Evolutionary conservation across 2,888 invertebrate species (phyloP).

Genomic region (Choreutis nemorana): DNA sequence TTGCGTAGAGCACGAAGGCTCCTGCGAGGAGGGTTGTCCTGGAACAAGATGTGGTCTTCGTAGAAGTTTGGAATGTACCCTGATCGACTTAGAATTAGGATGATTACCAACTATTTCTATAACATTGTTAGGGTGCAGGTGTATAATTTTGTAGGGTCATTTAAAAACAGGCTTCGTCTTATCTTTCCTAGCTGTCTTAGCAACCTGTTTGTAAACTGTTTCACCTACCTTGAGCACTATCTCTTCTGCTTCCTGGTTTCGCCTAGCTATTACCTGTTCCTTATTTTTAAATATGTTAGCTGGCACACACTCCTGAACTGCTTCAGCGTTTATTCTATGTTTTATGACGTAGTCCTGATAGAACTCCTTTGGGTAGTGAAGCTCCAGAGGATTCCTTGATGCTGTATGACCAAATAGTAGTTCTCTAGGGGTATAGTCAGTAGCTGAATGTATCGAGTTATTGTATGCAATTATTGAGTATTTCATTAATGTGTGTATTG

Average conservation of each 20-base stretch:
- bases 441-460: not conserved
- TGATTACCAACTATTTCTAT: slow-evolving; percentile 15
- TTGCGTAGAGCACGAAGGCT: slow-evolving; percentile 11
- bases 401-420: slow-evolving; percentile 3
- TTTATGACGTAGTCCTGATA: slow-evolving; percentile 6
- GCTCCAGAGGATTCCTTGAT: slow-evolving; percentile 3
- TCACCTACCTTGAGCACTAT: slow-evolving; percentile 9
- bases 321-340: slow-evolving; percentile 1
- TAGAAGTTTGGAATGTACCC: slow-evolving; percentile 10
- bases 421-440: too few species aligned
- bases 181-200: slow-evolving; percentile 7
- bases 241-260: slow-evolving; percentile 5
- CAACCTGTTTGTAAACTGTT: slow-evolving; percentile 10
- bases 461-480: not conserved
- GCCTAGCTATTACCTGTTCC: slow-evolving; percentile 4
- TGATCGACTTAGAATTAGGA: slow-evolving; percentile 2
- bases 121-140: slow-evolving; percentile 10
- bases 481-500: not conserved
- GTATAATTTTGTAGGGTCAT: not conserved
- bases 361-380: slow-evolving; percentile 1
- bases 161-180: slow-evolving; percentile 3
- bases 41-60: slow-evolving; percentile 16
- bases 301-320: slow-evolving; percentile 2
- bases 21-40: slow-evolving; percentile 11
- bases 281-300: slow-evolving; percentile 3